Percentiles rank a stretch among this genome's conserved stretches.
phyloP scores from a whole-genome alignment of 2,113 vertebrate genomes.

The Tragelaphus strepsiceros region DNA sequence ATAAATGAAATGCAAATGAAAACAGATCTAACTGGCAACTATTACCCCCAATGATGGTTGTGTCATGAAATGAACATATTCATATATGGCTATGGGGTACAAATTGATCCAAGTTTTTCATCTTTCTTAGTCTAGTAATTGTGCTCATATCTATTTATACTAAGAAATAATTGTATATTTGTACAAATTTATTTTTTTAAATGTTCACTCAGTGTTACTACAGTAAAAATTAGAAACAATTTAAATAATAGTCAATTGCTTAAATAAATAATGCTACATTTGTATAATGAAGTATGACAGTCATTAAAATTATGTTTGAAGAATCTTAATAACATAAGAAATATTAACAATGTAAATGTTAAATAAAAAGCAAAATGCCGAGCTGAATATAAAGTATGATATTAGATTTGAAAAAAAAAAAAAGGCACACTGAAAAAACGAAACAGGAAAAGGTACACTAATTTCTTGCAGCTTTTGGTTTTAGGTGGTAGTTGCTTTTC shows the following conservation, averaged over 20 bases:
- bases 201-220: not conserved
- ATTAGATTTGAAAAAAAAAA: slow-evolving; percentile 16
- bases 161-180: slow-evolving; percentile 12
- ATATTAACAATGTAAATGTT: not conserved
- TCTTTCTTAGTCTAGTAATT: not conserved
- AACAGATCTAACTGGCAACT: not conserved
- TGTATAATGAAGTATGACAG: not conserved
- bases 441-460: not conserved
- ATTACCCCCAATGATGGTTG: not conserved
- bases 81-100: not conserved
- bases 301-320: not conserved
- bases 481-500: not conserved
- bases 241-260: not conserved
- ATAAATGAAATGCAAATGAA: not conserved
- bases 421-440: not conserved
- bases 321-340: slow-evolving; percentile 2
- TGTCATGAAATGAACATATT: not conserved
- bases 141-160: not conserved
- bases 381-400: not conserved
- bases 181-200: slow-evolving; percentile 20
- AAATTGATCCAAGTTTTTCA: not conserved
- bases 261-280: not conserved
- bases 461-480: not conserved
- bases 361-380: not conserved
- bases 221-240: slow-evolving; percentile 11